Percentiles rank a stretch among this genome's conserved stretches.
Evolutionary conservation across 2,797 vertebrate species (phyloP).

Genomic region (Eurystomus glaucurus): DNA sequence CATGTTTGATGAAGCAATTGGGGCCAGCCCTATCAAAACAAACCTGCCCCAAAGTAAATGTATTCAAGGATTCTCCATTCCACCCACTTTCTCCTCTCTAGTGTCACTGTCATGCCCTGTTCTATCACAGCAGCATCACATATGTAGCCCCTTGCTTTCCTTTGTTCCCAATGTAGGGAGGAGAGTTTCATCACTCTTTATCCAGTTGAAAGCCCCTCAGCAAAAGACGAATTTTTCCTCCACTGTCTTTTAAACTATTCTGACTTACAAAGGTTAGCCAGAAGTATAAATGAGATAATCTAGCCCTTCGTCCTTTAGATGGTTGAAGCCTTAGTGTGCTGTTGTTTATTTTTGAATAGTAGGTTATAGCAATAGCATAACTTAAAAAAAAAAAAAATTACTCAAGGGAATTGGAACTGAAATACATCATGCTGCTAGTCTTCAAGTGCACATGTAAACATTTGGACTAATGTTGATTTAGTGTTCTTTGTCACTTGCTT

Average conservation of each 20-base stretch:
- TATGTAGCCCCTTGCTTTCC: neutral
- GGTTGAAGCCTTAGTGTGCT: neutral
- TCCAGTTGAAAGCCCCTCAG: neutral
- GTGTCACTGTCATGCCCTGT: neutral
- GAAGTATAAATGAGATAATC: neutral
- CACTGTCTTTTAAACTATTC: neutral
- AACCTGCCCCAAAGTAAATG: neutral
- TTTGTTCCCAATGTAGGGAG: neutral
- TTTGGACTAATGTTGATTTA: neutral
- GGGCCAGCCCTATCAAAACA: neutral
- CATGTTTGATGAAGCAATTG: neutral
- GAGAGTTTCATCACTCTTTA: neutral
- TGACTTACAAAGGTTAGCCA: neutral
- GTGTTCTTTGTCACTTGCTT: neutral
- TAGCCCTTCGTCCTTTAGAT: neutral
- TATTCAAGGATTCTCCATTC: neutral
- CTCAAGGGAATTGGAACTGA: neutral
- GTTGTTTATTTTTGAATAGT: constrained; percentile 10
- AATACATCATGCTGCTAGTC: neutral
- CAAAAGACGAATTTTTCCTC: neutral
- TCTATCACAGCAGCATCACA: neutral
- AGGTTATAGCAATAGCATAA: neutral
- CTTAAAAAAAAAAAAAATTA: neutral
- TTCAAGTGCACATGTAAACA: constrained; percentile 21
- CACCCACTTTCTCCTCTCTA: neutral